Evolutionary conservation across 2,113 vertebrate species (phyloP).

Genomic region (Paramormyrops kingsleyae): DNA sequence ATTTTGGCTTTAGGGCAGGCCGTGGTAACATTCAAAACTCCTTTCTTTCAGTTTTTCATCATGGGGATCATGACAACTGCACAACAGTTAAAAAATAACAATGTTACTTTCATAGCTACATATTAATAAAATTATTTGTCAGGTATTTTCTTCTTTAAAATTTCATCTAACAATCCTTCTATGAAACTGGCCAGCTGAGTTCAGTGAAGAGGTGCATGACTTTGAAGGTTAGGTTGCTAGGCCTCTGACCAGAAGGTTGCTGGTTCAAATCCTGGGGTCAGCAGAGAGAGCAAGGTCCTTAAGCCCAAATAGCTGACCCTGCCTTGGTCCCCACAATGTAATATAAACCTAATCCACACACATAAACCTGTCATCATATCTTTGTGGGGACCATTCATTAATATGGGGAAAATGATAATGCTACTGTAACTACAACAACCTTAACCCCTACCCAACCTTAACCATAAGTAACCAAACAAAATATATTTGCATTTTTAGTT

Average conservation of each 20-base stretch:
- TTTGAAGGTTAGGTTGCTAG: not conserved
- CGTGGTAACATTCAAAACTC: not conserved
- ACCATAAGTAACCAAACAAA: no score
- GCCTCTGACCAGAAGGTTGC: not conserved
- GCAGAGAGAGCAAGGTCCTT: not conserved
- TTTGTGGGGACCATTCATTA: no score
- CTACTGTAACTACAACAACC: no score
- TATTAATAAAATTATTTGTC: not conserved
- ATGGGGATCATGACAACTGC: not conserved
- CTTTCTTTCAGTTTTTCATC: not conserved
- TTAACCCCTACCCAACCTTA: no score
- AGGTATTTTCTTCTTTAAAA: not conserved
- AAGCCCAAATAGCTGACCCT: not conserved
- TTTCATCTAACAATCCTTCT: not conserved
- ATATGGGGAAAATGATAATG: no score
- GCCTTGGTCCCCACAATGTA: not conserved
- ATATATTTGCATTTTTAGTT: no score
- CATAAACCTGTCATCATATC: not conserved
- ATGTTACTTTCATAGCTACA: not conserved
- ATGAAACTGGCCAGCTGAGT: not conserved
- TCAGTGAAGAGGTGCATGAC: not conserved
- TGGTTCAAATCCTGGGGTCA: not conserved
- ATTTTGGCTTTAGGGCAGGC: not conserved
- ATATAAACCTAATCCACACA: not conserved
- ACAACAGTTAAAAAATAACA: not conserved